Evolutionary conservation across 1,140 invertebrate species (phyloP).

Genomic region (Acromyrmex charruanus): DNA sequence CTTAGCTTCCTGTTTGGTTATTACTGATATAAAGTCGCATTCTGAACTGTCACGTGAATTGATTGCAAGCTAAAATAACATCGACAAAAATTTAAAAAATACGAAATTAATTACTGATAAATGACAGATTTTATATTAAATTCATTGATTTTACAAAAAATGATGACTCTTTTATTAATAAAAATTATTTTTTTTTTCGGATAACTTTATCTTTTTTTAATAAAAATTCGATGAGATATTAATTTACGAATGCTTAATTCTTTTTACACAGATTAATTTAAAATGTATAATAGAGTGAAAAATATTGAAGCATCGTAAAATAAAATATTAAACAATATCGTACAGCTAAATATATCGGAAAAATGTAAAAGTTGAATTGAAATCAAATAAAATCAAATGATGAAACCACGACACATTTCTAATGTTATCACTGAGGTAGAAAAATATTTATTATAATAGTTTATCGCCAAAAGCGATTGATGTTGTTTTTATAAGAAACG

Average conservation of each 20-base stretch:
- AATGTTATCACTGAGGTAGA: not conserved
- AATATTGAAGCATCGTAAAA: not conserved
- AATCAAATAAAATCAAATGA: not conserved
- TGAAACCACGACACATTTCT: not conserved
- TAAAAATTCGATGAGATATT: not conserved
- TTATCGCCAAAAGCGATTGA: not conserved
- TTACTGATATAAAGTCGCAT: constrained; percentile 70
- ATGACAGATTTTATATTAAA: not conserved
- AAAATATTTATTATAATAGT: not conserved
- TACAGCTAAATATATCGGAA: not conserved
- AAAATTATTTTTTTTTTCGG: not conserved
- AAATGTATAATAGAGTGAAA: not conserved
- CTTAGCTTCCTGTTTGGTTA: constrained; percentile 75
- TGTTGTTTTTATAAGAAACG: not conserved
- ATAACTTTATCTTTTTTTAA: not conserved
- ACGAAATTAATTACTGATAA: not conserved
- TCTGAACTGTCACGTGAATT: constrained; percentile 9
- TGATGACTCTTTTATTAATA: not conserved
- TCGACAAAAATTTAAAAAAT: not conserved
- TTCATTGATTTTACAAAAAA: not conserved
- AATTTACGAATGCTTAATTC: not conserved
- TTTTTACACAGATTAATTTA: not conserved
- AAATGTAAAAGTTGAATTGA: not conserved
- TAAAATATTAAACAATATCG: not conserved
- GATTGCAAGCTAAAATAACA: not conserved